phyloP scores from a whole-genome alignment of 64 coral and sea anemone genomes.

The Stichodactyla helianthus region DNA sequence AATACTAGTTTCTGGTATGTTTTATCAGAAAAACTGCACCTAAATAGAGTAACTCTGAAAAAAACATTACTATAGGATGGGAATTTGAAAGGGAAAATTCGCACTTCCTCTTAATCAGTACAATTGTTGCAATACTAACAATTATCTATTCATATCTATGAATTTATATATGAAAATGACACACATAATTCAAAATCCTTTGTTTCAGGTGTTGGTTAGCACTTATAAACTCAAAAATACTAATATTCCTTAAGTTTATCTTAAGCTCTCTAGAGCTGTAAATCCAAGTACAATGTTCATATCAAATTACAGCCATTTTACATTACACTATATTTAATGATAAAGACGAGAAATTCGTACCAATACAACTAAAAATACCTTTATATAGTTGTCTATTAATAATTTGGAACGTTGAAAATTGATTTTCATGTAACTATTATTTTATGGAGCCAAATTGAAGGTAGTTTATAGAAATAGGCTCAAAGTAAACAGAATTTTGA shows the following conservation, averaged over 20 bases:
- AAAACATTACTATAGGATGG: background rate
- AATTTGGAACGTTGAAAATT: background rate
- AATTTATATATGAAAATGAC: background rate
- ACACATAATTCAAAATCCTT: too few species aligned
- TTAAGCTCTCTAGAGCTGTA: background rate
- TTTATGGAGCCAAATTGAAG: background rate
- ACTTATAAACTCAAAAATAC: background rate
- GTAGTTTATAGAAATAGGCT: background rate
- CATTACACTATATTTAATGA: background rate
- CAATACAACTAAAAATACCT: background rate
- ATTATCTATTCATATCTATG: background rate
- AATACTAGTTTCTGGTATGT: too few species aligned
- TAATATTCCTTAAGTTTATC: background rate
- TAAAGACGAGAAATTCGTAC: background rate
- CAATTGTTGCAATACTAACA: background rate
- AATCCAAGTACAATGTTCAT: background rate
- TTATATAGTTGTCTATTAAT: background rate
- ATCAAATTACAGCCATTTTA: constrained; percentile 2
- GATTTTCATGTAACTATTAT: background rate
- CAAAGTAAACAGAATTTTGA: background rate
- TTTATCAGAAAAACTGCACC: background rate
- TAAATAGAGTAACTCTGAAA: background rate
- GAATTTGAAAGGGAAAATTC: background rate
- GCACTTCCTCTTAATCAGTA: background rate
- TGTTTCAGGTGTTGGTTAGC: background rate